Conservation (phyloP, 2,113 vertebrate species). For the Athene noctua region DNA sequence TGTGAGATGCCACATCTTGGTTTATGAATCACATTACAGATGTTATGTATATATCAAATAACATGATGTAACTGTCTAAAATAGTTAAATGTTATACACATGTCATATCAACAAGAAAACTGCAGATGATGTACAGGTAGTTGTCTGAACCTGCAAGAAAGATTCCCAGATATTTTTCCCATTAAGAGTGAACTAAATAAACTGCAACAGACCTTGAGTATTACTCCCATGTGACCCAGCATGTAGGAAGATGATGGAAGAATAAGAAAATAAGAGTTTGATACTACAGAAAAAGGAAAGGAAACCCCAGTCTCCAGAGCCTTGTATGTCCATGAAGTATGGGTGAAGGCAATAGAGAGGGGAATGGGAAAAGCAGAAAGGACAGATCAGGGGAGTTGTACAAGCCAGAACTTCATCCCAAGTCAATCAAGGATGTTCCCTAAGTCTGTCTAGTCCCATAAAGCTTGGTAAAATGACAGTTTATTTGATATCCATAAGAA, state of each 20-base stretch:
- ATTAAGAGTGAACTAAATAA: background rate
- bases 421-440: background rate
- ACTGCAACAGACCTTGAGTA: background rate
- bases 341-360: background rate
- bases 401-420: background rate
- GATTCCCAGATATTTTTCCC: background rate
- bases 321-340: background rate
- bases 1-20: background rate
- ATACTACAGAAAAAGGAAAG: background rate
- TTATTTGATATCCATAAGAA: background rate
- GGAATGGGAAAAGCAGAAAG: background rate
- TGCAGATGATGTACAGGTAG: background rate
- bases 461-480: background rate
- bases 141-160: background rate
- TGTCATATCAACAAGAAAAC: background rate
- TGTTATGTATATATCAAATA: background rate
- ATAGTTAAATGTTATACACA: background rate
- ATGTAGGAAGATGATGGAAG: background rate
- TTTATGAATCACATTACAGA: background rate
- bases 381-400: background rate
- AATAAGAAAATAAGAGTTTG: background rate
- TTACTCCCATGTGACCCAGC: background rate
- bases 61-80: background rate
- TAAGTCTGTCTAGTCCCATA: background rate
- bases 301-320: background rate